Percentiles rank a stretch among this genome's conserved stretches.
Conservation (phyloP, 35 echinoderm and acorn worm species). For the Diadema setosum region DNA sequence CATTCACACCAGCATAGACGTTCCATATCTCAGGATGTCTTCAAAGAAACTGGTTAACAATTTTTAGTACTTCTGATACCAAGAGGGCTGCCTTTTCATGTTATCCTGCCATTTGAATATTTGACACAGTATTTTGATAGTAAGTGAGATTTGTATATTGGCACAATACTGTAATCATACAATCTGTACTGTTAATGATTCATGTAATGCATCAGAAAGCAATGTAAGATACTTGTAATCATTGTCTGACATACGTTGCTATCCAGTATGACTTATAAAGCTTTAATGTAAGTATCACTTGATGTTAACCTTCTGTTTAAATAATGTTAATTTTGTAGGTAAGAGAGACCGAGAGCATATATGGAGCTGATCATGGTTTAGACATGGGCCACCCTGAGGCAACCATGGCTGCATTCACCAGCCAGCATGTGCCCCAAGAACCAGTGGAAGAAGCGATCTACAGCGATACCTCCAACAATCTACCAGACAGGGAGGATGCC, state of each 20-base stretch:
- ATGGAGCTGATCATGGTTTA: not conserved
- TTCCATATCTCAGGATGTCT: too few relatives aligned
- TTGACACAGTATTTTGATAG: too few relatives aligned
- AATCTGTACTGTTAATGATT: not conserved
- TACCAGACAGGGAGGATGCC: not conserved
- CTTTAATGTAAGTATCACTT: not conserved
- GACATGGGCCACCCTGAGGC: not conserved
- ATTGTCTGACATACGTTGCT: not conserved
- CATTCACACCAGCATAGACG: not conserved
- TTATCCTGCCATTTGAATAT: too few relatives aligned
- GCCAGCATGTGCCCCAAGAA: slow-evolving; percentile 23
- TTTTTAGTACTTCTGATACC: too few relatives aligned
- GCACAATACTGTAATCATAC: not conserved
- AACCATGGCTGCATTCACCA: not conserved
- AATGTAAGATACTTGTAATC: not conserved
- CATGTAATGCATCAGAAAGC: not conserved
- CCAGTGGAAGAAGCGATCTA: slow-evolving; percentile 46
- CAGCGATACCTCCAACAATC: not conserved
- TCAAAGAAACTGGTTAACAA: too few relatives aligned
- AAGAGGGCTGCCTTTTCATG: too few relatives aligned
- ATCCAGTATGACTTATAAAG: not conserved
- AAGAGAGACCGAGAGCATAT: not conserved
- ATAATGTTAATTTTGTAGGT: not conserved
- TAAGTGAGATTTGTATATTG: not conserved
- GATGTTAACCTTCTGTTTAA: not conserved